Evolutionary conservation across 53 echinoderm and acorn worm species (phyloP).

Genomic region (Holothuria leucospilota): DNA sequence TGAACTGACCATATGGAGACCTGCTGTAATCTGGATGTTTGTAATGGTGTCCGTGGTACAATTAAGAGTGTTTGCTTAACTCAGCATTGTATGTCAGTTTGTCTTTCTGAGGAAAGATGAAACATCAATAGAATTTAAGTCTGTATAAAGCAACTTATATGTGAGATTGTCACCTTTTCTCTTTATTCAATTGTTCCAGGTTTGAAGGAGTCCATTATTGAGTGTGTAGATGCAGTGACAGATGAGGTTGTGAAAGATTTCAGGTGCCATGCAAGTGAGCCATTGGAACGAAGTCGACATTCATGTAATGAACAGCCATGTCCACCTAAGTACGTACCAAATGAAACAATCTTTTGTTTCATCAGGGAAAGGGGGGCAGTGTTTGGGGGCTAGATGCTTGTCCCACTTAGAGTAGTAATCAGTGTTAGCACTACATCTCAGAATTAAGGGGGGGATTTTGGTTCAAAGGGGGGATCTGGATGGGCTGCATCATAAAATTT

Average conservation of each 20-base stretch:
- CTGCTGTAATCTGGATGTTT: too few relatives aligned
- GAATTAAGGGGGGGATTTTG: too few relatives aligned
- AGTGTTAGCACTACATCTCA: too few relatives aligned
- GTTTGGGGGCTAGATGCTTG: too few relatives aligned
- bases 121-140: background rate
- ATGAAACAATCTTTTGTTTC: background rate
- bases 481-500: too few relatives aligned
- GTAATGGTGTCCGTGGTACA: too few relatives aligned
- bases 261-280: constrained; percentile 65
- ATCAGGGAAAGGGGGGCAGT: too few relatives aligned
- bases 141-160: background rate
- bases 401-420: too few relatives aligned
- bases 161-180: background rate
- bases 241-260: constrained; percentile 70
- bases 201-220: constrained; percentile 69
- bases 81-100: too few relatives aligned
- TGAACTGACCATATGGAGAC: too few relatives aligned
- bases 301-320: constrained; percentile 76
- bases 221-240: constrained; percentile 71
- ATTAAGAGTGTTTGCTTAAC: background rate
- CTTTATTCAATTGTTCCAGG: constrained; percentile 52
- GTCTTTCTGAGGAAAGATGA: background rate
- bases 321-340: constrained; percentile 77
- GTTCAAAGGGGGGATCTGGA: too few relatives aligned
- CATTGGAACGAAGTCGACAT: constrained; percentile 49